phyloP scores from a whole-genome alignment of 2,797 vertebrate species.

The Characodon lateralis region DNA sequence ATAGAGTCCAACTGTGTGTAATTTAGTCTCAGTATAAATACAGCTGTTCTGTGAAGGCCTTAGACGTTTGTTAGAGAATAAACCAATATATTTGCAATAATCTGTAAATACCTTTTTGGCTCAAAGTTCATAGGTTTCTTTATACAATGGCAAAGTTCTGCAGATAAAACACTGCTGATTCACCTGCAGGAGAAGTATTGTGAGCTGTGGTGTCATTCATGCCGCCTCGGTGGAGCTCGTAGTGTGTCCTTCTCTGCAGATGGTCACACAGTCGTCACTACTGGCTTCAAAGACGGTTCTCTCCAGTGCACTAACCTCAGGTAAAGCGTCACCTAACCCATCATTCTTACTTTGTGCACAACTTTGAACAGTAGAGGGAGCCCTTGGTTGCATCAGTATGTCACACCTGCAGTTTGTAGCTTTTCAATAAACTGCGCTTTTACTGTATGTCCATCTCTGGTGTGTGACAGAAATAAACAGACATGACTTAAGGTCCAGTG shows the following conservation, averaged over 20 bases:
- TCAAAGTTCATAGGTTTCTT: neutral
- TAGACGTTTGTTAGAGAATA: neutral
- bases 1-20: neutral
- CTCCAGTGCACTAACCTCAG: slow-evolving; percentile 59
- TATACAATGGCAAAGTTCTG: neutral
- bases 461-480: slow-evolving; percentile 27
- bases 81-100: neutral
- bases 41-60: neutral
- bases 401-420: slow-evolving; percentile 5
- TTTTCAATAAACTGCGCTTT: slow-evolving; percentile 3
- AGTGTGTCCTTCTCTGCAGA: slow-evolving; percentile 67
- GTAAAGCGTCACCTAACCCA: slow-evolving; percentile 42
- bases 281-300: slow-evolving; percentile 52
- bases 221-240: slow-evolving; percentile 32
- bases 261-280: slow-evolving; percentile 55
- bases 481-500: slow-evolving; percentile 18
- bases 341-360: slow-evolving; percentile 15
- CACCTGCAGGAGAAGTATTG: slow-evolving; percentile 45
- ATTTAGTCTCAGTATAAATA: neutral
- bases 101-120: neutral
- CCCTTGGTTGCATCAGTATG: slow-evolving; percentile 35
- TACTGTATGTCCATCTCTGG: slow-evolving; percentile 5
- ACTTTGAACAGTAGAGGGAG: slow-evolving; percentile 65
- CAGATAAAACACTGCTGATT: neutral
- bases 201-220: slow-evolving; percentile 60